Conservation (phyloP, 2,113 vertebrate genomes). For the Muntiacus reevesi region DNA sequence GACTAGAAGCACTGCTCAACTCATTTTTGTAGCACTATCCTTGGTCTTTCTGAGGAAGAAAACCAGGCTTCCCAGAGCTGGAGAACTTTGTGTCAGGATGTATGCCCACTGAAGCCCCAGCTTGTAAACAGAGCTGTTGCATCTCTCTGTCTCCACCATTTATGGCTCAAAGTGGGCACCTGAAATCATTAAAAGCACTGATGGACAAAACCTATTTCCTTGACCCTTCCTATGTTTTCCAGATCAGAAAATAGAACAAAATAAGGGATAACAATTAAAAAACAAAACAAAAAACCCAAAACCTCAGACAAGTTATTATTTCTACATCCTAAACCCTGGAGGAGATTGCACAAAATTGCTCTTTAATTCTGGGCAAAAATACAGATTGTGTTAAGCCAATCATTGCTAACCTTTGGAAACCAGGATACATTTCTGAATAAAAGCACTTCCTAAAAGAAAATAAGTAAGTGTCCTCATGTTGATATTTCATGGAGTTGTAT, state of each 20-base stretch:
- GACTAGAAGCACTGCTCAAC: neutral
- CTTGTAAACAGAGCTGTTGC: neutral
- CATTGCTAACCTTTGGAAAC: slow-evolving; percentile 43
- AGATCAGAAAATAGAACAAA: slow-evolving; percentile 46
- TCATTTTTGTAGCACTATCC: neutral
- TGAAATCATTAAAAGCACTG: neutral
- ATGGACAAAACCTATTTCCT: slow-evolving; percentile 40
- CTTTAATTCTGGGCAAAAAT: slow-evolving; percentile 46
- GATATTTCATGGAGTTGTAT: slow-evolving; percentile 39
- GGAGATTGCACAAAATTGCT: slow-evolving; percentile 51
- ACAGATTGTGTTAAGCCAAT: neutral
- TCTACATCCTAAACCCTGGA: slow-evolving; percentile 31
- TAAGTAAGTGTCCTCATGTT: neutral
- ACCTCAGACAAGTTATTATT: slow-evolving; percentile 35
- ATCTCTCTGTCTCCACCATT: neutral
- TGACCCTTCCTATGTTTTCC: neutral
- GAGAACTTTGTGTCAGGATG: neutral
- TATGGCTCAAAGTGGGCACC: neutral
- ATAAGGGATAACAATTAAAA: neutral
- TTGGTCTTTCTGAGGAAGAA: neutral
- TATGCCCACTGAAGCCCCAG: neutral
- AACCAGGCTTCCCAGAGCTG: neutral
- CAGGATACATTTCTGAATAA: neutral
- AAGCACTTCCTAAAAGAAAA: slow-evolving; percentile 15
- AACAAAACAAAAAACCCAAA: neutral